phyloP scores from a whole-genome alignment of 2,113 vertebrate genomes.

The Perognathus longimembris region DNA sequence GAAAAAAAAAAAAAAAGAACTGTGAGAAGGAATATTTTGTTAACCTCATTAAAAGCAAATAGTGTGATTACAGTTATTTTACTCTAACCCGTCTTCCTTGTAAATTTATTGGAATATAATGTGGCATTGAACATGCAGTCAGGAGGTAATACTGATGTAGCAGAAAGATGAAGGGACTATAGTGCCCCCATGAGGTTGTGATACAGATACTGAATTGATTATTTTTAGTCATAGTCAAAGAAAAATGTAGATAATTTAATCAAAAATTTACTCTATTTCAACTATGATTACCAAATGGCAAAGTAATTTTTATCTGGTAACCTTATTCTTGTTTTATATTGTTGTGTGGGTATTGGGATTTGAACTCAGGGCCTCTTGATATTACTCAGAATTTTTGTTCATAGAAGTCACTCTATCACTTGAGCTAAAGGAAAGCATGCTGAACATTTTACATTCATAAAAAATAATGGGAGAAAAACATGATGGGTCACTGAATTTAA shows the following conservation, averaged over 20 bases:
- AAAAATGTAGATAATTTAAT: background rate
- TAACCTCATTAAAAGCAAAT: background rate
- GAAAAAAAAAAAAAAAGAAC: background rate
- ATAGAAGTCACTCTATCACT: no score
- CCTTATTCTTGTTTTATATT: no score
- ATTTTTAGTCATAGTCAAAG: background rate
- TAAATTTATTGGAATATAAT: background rate
- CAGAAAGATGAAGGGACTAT: rapidly evolving
- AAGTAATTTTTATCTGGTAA: background rate
- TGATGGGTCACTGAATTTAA: background rate
- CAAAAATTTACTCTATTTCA: background rate
- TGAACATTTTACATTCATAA: background rate
- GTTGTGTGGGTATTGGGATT: no score
- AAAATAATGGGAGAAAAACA: background rate
- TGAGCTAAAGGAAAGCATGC: background rate
- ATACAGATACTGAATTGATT: background rate
- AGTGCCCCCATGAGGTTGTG: background rate
- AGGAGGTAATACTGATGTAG: background rate
- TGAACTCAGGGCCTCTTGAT: no score
- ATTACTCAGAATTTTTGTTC: no score
- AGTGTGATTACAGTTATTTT: background rate
- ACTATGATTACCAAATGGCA: background rate
- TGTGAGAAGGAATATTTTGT: background rate
- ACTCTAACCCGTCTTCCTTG: background rate
- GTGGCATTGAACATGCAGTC: background rate